phyloP scores from a whole-genome alignment of 1,140 invertebrate genomes.

The Macrosteles quadrilineatus region DNA sequence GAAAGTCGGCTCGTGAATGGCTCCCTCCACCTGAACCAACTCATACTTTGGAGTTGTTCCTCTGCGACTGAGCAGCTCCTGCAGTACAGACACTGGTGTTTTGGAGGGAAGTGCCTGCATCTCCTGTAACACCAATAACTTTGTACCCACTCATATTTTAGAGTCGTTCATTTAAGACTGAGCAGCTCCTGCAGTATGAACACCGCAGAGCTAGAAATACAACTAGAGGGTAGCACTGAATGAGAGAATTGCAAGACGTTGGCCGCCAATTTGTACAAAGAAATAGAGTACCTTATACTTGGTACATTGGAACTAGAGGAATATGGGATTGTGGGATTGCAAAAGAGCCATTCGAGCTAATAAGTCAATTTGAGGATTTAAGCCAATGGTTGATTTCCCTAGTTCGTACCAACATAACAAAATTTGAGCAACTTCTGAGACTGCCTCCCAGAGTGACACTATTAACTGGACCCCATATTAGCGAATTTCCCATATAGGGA shows the following conservation, averaged over 20 bases:
- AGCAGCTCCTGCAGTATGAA: background rate
- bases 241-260: no score
- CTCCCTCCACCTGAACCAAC: constrained; percentile 92
- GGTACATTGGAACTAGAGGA: no score
- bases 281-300: background rate
- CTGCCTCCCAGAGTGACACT: no score
- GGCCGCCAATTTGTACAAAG: background rate
- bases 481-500: no score
- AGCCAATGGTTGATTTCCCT: background rate
- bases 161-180: constrained; percentile 2
- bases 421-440: no score
- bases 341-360: no score
- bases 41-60: constrained; percentile 96
- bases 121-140: constrained; percentile 51
- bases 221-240: background rate
- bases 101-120: constrained; percentile 73
- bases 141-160: background rate
- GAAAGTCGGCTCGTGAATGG: constrained; percentile 95
- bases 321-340: no score
- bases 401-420: background rate
- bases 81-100: constrained; percentile 91
- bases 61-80: constrained; percentile 87
- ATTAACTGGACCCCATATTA: no score
- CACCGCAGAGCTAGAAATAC: no score
- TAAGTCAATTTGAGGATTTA: background rate